Evolutionary conservation across 2,797 vertebrate species (phyloP).

Genomic region (Esox lucius): DNA sequence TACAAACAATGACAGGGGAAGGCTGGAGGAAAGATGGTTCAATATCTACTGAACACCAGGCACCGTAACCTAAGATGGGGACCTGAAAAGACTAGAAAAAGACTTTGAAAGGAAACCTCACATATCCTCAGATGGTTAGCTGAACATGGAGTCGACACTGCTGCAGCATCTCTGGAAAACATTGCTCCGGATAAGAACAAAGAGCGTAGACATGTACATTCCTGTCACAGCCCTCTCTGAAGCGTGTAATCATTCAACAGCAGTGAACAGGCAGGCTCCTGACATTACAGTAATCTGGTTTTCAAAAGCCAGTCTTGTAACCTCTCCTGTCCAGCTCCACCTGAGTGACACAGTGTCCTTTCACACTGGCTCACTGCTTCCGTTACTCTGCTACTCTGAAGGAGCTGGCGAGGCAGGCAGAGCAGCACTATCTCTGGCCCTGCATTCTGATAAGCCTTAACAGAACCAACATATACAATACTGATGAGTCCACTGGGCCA

Average conservation of each 20-base stretch:
- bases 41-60: neutral
- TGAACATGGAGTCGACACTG: neutral
- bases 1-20: conserved; percentile 22
- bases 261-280: conserved; percentile 25
- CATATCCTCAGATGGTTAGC: neutral
- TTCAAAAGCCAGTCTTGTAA: neutral
- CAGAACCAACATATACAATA: conserved; percentile 6
- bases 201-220: neutral
- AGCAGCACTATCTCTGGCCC: neutral
- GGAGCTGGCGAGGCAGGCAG: neutral
- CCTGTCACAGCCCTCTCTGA: neutral
- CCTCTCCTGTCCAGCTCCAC: conserved; percentile 14
- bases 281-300: conserved; percentile 14
- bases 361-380: conserved; percentile 1
- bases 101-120: too few relatives aligned
- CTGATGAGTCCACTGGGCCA: neutral
- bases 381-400: neutral
- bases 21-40: neutral
- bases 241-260: conserved; percentile 28
- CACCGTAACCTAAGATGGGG: neutral
- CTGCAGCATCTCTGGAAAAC: neutral
- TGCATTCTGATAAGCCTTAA: conserved; percentile 8
- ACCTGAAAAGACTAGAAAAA: neutral
- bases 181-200: neutral
- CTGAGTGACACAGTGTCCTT: conserved; percentile 27